Conservation (phyloP, 1,140 invertebrate genomes). For the Asobara japonica region DNA sequence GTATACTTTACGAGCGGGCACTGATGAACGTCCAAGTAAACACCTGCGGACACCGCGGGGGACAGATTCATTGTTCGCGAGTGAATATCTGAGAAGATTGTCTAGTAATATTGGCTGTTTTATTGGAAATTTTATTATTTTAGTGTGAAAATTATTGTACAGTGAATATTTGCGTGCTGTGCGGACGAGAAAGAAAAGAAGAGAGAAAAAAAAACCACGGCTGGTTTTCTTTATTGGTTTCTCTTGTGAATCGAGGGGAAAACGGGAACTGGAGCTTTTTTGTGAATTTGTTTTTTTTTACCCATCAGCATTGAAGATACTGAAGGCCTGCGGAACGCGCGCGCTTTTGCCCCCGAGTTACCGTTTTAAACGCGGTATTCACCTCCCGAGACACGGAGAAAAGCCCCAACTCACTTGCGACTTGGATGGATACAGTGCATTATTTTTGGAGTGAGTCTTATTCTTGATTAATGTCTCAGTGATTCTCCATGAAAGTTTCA, state of each 20-base stretch:
- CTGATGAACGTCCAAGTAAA: background rate
- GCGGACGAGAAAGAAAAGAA: background rate
- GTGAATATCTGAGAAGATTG: background rate
- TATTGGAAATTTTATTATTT: background rate
- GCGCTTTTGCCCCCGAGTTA: conserved; percentile 16
- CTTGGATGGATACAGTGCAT: conserved; percentile 68
- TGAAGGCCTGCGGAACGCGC: conserved; percentile 17
- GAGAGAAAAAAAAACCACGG: background rate
- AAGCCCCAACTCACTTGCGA: conserved; percentile 42
- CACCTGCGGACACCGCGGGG: conserved; percentile 15
- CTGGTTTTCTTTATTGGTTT: background rate
- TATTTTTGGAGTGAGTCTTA: conserved; percentile 66
- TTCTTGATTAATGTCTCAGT: conserved; percentile 17
- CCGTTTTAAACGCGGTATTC: conserved; percentile 26
- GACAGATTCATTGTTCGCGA: background rate
- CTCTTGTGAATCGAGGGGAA: background rate
- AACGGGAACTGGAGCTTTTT: background rate
- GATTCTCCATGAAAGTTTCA: background rate
- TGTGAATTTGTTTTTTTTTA: background rate
- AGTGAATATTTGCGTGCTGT: background rate
- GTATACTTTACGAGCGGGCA: background rate
- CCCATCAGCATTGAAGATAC: conserved; percentile 7
- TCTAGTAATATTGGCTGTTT: background rate
- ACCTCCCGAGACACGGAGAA: conserved; percentile 28
- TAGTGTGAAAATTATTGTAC: background rate